Percentiles rank a stretch among this genome's conserved stretches.
Conservation (phyloP, 2,888 invertebrate species). For the Melinaea menophilus region DNA sequence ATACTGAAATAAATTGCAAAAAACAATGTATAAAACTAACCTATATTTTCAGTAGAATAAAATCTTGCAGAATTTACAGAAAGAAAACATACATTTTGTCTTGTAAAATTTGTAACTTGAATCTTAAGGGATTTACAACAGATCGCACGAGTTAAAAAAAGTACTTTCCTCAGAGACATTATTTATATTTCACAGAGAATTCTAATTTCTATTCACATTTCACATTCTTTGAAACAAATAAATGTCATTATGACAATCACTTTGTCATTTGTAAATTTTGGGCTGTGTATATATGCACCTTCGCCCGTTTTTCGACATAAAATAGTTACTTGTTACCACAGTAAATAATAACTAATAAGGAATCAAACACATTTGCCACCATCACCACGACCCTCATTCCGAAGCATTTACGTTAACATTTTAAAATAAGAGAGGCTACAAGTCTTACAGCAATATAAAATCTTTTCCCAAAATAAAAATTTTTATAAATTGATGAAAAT, state of each 20-base stretch:
- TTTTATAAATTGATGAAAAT: too few relatives aligned
- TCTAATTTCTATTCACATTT: slow-evolving; percentile 27
- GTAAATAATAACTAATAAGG: too few relatives aligned
- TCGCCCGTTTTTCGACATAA: too few relatives aligned
- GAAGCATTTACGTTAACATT: too few relatives aligned
- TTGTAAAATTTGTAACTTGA: slow-evolving; percentile 49
- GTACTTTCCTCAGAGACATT: slow-evolving; percentile 68
- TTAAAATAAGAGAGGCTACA: too few relatives aligned
- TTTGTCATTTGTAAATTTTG: not conserved
- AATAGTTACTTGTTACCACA: too few relatives aligned
- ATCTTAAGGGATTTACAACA: slow-evolving; percentile 54
- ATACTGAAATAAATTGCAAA: slow-evolving; percentile 45
- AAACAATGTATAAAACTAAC: slow-evolving; percentile 51
- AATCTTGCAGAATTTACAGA: slow-evolving; percentile 55
- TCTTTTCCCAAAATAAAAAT: too few relatives aligned
- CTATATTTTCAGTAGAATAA: slow-evolving; percentile 65
- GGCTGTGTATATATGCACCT: too few relatives aligned
- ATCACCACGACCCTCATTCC: too few relatives aligned
- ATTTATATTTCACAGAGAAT: slow-evolving; percentile 26
- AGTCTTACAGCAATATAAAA: too few relatives aligned
- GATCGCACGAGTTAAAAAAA: slow-evolving; percentile 55
- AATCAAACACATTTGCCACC: too few relatives aligned
- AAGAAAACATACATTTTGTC: slow-evolving; percentile 55
- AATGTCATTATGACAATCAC: slow-evolving; percentile 14
- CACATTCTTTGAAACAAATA: slow-evolving; percentile 22